phyloP scores from a whole-genome alignment of 2,888 invertebrate genomes.

The Blastobasis adustella region DNA sequence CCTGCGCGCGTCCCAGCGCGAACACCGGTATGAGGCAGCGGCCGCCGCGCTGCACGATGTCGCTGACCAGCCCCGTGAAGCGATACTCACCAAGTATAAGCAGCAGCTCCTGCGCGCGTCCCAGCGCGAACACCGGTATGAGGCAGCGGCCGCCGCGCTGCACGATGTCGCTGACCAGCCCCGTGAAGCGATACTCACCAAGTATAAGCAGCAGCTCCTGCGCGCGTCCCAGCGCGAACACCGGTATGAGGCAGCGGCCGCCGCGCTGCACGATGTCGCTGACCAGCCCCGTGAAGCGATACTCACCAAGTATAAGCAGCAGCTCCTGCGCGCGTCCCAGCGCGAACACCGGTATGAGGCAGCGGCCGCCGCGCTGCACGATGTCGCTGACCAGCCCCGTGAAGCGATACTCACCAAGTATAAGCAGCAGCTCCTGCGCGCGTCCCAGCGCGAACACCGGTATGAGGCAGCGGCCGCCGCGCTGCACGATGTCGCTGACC shows the following conservation, averaged over 20 bases:
- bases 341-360: constrained; percentile 99
- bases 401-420: constrained; percentile 88
- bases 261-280: constrained; percentile 97
- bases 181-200: constrained; percentile 88
- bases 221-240: constrained; percentile 97
- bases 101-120: constrained; percentile 96
- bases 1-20: constrained; percentile 97
- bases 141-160: constrained; percentile 97
- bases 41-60: constrained; percentile 97
- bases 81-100: constrained; percentile 88
- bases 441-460: constrained; percentile 99
- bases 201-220: constrained; percentile 95
- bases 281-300: constrained; percentile 93
- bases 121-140: constrained; percentile 98
- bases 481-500: constrained; percentile 95
- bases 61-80: constrained; percentile 93
- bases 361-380: constrained; percentile 96
- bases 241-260: constrained; percentile 98
- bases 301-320: constrained; percentile 85
- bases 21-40: constrained; percentile 99
- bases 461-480: constrained; percentile 98
- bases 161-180: constrained; percentile 95
- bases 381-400: constrained; percentile 95
- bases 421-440: constrained; percentile 95
- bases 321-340: constrained; percentile 97